Base-by-base conservation (phyloP, 2,113 vertebrate species). In the Fregetta grallaria region DNA sequence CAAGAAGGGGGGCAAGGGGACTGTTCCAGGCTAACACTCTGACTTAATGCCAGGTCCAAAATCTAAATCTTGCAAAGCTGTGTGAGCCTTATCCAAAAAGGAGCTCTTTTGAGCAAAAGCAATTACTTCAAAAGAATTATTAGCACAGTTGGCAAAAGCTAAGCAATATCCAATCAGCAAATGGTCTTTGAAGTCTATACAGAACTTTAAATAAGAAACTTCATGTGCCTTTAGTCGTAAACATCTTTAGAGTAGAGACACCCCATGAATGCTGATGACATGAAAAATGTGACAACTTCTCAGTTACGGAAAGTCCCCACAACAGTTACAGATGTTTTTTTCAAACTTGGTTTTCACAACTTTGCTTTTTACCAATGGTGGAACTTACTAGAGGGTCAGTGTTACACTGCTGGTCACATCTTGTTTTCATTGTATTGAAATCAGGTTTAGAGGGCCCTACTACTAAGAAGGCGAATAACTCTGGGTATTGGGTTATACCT, bases 351-450 rank as follows among this genome's bases (percentile, higher is more conserved):
- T 70, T 92, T 79, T 84, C 25, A 44, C 32, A 88, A 6, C 13
- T 55, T 65, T 42, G 3, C 30, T 97, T 97, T 97, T 97, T 97
- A 96, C 78, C 90, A 97, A 59, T 32, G 63, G 79, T 87, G 95
- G 95, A 98, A 97, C 96, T 97, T 97, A 97, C 90, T 72, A 53
- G 77, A 97, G 59, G 70, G 82, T 94, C 85, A 59, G 50, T 94
- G 94, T 98, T 98, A 97, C 47, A 79, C 85, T 91, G 70, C 95
- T 98, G 96, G 95, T 97, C 94, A 97, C 96, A 92, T 94, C 94
- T 96, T 98, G 81, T 96, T 98, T 97, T 97, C 86, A 53, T 11
- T 97, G 92, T 93, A 95, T 92, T 96, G 92, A 97, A 96, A 97
- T 96, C 82, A 96, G 47, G 40, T 97, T 98, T 96, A 91, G 80